Evolutionary conservation across 2,797 vertebrate species (phyloP), one percentile per base, ranked within the genome.

Genomic region (Cuniculus paca): DNA sequence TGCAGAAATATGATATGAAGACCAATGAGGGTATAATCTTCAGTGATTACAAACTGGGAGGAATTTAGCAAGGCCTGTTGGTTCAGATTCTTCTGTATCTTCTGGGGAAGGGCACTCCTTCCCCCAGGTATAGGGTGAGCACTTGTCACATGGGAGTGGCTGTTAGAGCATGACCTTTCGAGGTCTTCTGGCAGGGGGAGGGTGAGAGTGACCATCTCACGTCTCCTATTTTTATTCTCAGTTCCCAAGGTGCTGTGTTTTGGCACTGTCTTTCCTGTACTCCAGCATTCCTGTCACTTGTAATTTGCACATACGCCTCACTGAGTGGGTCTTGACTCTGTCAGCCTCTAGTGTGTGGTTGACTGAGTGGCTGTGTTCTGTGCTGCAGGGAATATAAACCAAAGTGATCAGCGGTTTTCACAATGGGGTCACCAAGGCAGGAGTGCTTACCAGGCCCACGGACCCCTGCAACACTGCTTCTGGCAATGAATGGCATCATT

Each of bases 401-500:
- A 94, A 99, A 99, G 98, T 99, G 99, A 81, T 98, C 97, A 0
- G 98, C 94, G 0, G 99, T 97, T 98, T 98, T 99, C 97, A 98
- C 98, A 54, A 96, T 97, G 61, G 99, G 99, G 92, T 99, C 99
- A 0, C 98, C 98, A 6, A 99, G 98, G 97, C 99, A 99, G 22
- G 99, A 99, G 52, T 99, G 98, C 97, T 99, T 98, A 98, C 98
- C 98, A 0, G 98, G 98, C 98, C 99, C 99, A 97, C 98, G 99
- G 98, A 99, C 99, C 97, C 99, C 99, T 91, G 98, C 97, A 98
- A 98, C 99, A 89, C 98, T 96, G 26, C 54, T 31, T 98, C 97
- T 98, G 94, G 99, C 98, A 98, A 99, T 99, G 96, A 99, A 99
- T 97, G 99, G 99, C 99, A 99, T 99, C 99, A 99, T 99, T 98